Percentiles rank a stretch among this genome's conserved stretches.
phyloP scores from a whole-genome alignment of 2,888 invertebrate species.

The Mylabris sibirica region DNA sequence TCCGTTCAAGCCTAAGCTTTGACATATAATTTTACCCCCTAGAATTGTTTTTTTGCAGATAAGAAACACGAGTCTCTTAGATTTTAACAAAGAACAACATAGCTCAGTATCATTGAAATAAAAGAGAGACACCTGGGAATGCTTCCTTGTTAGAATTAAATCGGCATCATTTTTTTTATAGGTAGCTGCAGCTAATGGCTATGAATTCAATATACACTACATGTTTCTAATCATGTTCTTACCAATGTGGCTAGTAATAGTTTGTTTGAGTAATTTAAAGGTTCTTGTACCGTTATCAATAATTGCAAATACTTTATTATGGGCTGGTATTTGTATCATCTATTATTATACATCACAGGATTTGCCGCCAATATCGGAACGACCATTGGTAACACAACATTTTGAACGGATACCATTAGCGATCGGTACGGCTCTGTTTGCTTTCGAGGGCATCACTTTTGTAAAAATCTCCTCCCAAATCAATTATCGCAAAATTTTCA shows the following conservation, averaged over 20 bases:
- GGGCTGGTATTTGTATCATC: conserved; percentile 74
- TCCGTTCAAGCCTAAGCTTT: no score
- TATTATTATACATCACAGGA: conserved; percentile 75
- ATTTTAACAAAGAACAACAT: no score
- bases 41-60: no score
- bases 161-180: conserved; percentile 55
- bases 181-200: conserved; percentile 70
- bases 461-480: conserved; percentile 60
- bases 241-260: conserved; percentile 66
- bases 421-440: conserved; percentile 91
- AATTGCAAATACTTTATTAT: conserved; percentile 76
- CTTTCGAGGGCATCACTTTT: conserved; percentile 91
- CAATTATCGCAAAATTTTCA: conserved; percentile 10
- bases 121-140: no score
- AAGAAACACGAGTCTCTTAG: no score
- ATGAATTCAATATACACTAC: conserved; percentile 67
- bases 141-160: not conserved
- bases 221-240: conserved; percentile 74
- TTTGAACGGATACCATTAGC: conserved; percentile 71
- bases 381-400: conserved; percentile 61
- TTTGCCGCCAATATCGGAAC: conserved; percentile 68
- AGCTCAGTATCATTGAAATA: no score
- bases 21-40: no score
- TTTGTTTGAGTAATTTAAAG: not conserved
- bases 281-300: conserved; percentile 68